A percentile compares a stretch with the other conserved stretches of the same genome.
Evolutionary conservation across 1,140 invertebrate genomes (phyloP).

Genomic region (Neodiprion fabricii): DNA sequence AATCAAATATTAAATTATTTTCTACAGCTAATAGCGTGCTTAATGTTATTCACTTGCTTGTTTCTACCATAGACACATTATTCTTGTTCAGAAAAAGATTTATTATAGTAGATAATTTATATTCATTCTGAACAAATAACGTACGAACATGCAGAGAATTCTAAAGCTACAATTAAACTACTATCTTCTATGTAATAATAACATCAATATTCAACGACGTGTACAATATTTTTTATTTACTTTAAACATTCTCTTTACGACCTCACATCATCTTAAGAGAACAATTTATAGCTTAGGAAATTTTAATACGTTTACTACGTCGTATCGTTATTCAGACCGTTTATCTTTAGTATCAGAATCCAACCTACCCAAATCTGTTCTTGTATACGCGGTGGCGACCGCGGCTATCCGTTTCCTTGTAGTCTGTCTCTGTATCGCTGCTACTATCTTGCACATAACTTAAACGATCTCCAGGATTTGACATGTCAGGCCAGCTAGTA

Average conservation of each 20-base stretch:
- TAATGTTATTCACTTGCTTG: conserved; percentile 3
- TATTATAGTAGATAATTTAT: too few species aligned
- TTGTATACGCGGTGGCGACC: conserved; percentile 68
- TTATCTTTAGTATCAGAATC: conserved; percentile 19
- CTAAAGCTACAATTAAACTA: too few species aligned
- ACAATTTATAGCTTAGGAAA: too few species aligned
- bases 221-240: too few species aligned
- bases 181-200: too few species aligned
- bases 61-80: conserved; percentile 36
- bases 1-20: not conserved
- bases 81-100: not conserved
- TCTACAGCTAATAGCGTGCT: not conserved
- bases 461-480: conserved; percentile 57
- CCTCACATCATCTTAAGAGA: too few species aligned
- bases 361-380: conserved; percentile 67
- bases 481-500: conserved; percentile 58
- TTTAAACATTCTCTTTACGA: too few species aligned
- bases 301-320: too few species aligned
- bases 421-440: conserved; percentile 75
- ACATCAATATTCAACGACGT: too few species aligned
- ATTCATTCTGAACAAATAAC: too few species aligned
- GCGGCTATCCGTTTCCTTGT: conserved; percentile 69
- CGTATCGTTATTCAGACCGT: too few species aligned
- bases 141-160: too few species aligned
- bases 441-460: conserved; percentile 70